Evolutionary conservation across 2,888 invertebrate genomes (phyloP), one percentile per base, ranked within the genome.

Genomic region (Caenorhabditis auriculariae): DNA sequence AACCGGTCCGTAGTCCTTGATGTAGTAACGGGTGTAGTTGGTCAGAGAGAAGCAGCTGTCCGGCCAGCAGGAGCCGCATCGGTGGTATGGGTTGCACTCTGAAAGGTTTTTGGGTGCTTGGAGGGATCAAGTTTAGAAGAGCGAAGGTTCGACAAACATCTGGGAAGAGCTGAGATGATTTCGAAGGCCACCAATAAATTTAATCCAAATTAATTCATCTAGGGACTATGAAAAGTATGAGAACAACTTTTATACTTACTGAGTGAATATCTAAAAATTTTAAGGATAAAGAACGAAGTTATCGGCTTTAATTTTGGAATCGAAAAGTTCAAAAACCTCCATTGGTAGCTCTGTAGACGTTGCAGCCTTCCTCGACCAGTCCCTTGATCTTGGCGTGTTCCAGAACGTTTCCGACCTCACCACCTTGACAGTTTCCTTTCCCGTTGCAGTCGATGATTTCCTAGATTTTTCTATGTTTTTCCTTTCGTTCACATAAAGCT

Each of bases 361-460:
- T 85, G 72, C 85, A 85, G 5, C 84, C 84, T 54, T 85, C 85
- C 66, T 85, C 84, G 15, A 84, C 84, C 9, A 85, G 81, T 6
- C 85, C 85, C 24, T 80, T 66, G 3, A 76, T 68, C 61, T 84
- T 81, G 2, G 84, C 85, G 63, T 84, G 83, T 26, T 79, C 69
- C 66, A 82, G 83, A 15, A 85, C 84, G 7, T 78, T 78, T 3
- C 77, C 63, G 43, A 82, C 61, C 50, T 70, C 68, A 29, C 82
- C 82, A 35, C 82, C 82, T 35, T 81, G 74, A 62, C 85, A 85
- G 17, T 76, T 76, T 5, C 85, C 85, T 12, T 83, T 82, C 26
- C 80, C 74, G 12, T 82, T 84, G 68, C 85, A 85, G 69, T 84
- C 84, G 54, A 85, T 83, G 46, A 85, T 83, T 67, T 84, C 80